Percentiles rank a stretch among this genome's conserved stretches.
These are phyloP conservation scores for Nycteola revayana DNA, from an alignment of 2,888 invertebrate species.

Conservation along the genomic window DNA sequence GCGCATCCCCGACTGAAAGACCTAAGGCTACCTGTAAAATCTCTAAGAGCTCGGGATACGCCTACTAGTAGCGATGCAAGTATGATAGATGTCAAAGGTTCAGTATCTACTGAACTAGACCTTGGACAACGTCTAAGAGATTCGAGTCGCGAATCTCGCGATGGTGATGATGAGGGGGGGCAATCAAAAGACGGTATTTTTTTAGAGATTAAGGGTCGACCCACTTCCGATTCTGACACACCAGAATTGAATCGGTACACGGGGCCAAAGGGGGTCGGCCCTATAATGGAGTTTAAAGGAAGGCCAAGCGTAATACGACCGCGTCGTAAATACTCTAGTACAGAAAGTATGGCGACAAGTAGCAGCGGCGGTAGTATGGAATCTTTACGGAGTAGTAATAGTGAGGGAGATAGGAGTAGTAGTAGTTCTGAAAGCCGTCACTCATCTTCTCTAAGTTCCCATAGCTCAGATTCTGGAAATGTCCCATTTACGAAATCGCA, in stretches of 20 bases:
- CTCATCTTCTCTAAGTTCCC: slow-evolving; percentile 92
- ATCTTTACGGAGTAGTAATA: slow-evolving; percentile 92
- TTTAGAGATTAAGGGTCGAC: slow-evolving; percentile 88
- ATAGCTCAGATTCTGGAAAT: slow-evolving; percentile 91
- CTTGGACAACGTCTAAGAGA: slow-evolving; percentile 76
- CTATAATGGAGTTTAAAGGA: slow-evolving; percentile 84
- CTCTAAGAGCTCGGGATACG: slow-evolving; percentile 83
- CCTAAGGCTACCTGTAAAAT: slow-evolving; percentile 87
- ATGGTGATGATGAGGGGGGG: slow-evolving; percentile 87
- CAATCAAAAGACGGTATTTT: slow-evolving; percentile 86
- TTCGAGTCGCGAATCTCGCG: slow-evolving; percentile 80
- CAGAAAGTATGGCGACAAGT: slow-evolving; percentile 93
- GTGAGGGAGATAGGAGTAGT: slow-evolving; percentile 92
- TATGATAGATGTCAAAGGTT: slow-evolving; percentile 84
- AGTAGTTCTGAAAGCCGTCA: slow-evolving; percentile 92
- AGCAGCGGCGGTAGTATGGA: slow-evolving; percentile 95
- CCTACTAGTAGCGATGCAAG: slow-evolving; percentile 84
- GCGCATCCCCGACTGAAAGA: slow-evolving; percentile 88
- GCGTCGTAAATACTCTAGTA: slow-evolving; percentile 87
- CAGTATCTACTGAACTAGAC: slow-evolving; percentile 68
- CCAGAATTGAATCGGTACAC: slow-evolving; percentile 79
- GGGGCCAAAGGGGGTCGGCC: slow-evolving; percentile 81
- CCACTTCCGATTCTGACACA: slow-evolving; percentile 82
- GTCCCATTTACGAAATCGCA: slow-evolving; percentile 83
- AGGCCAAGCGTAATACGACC: slow-evolving; percentile 78